Conservation (phyloP, 2,797 vertebrate genomes). For the Parotocinclus haroldoi region DNA sequence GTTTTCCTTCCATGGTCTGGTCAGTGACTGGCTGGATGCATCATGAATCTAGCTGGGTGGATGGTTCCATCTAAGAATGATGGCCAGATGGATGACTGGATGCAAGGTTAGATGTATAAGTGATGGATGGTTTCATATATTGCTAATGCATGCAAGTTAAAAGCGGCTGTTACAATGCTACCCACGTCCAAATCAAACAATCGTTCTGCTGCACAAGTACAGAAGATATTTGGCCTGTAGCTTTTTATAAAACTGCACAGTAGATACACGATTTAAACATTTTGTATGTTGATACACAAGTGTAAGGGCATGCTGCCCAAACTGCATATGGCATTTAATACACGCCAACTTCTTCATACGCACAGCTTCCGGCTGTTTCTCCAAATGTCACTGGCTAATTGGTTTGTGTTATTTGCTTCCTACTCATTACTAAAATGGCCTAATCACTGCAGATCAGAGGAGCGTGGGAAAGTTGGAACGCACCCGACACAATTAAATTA, state of each 20-base stretch:
- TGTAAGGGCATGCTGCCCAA: background rate
- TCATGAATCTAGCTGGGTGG: too few species aligned
- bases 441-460: conserved; percentile 1
- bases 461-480: background rate
- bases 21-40: background rate
- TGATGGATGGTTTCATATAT: background rate
- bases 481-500: conserved; percentile 5
- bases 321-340: conserved; percentile 20
- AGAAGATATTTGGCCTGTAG: too few species aligned
- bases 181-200: too few species aligned
- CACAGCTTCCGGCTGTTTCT: conserved; percentile 12
- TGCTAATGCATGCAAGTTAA: too few species aligned
- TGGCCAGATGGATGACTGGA: background rate
- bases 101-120: background rate
- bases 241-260: too few species aligned
- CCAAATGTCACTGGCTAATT: conserved; percentile 32
- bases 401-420: conserved; percentile 22
- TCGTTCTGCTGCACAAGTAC: too few species aligned
- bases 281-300: too few species aligned
- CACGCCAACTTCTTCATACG: background rate
- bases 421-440: conserved; percentile 19
- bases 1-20: too few species aligned
- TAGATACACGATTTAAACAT: too few species aligned
- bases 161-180: too few species aligned
- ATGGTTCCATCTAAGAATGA: too few species aligned